Base-by-base conservation (phyloP, 35 echinoderm and acorn worm species). In the Diadema setosum region DNA sequence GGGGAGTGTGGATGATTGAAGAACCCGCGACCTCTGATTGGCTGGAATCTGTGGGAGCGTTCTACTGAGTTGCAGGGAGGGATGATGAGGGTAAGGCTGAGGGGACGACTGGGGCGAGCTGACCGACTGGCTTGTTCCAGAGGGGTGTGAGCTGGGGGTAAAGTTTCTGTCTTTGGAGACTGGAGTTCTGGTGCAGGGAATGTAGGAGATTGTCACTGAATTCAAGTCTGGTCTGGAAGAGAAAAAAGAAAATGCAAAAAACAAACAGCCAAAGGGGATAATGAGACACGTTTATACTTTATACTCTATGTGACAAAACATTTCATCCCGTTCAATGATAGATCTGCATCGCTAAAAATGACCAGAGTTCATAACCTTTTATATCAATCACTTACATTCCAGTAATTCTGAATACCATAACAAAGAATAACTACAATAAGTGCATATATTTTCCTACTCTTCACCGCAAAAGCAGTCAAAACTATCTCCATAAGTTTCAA, bases 181-280 rank as follows among this genome's bases (percentile, higher is more conserved):
- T 46, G 46, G 58, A 69, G 56, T 55, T 55, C 60, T 75, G 37
- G 34, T 48, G 41, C 37, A 42, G 0, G 90, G 75, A 48, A 87
- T 82, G 50, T 92, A 92, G 36, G 45, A 78, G 5, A 92, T 3
- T 25, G 56, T 42, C 23, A 92, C 69, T 30, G 84, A 87, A 65
- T 82, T 86, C 25, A 92, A 42, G n/a, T 92, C 84, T 61, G 67
- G 48, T 27, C 90, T 92, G 84, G 32, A 82, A 39, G 46, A 55
- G 41, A 65, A 34, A 91, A 26, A 67, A 27, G 11, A 67, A 15
- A 33, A 31, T 2, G 36, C 2, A 60, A 60, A 6, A 60, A 11
- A 60, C 30, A 60, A 55, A 55, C 21, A 55, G n/a, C n/a, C n/a
- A n/a, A n/a, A n/a, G n/a, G n/a, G n/a, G n/a, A n/a, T n/a, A n/a